phyloP scores from a whole-genome alignment of 2,888 invertebrate genomes.

The Drosophila pullipes region DNA sequence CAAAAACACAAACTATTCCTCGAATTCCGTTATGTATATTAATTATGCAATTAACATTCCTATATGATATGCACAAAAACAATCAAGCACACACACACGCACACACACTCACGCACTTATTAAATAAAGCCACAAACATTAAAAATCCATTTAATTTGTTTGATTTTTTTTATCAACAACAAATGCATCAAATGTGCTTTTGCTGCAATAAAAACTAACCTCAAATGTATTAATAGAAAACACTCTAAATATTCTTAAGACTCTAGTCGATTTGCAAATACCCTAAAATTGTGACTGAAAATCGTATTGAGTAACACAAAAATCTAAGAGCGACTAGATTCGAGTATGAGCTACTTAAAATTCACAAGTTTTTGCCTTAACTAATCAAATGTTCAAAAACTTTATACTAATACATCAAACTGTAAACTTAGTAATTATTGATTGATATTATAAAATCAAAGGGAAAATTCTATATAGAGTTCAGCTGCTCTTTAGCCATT shows the following conservation, averaged over 20 bases:
- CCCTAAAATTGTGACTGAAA: neutral
- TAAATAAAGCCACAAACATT: constrained; percentile 13
- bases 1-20: constrained; percentile 3
- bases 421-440: neutral
- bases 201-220: constrained; percentile 49
- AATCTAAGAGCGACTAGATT: neutral
- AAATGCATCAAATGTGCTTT: constrained; percentile 7
- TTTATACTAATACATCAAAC: neutral
- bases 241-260: neutral
- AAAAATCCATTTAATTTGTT: constrained; percentile 37
- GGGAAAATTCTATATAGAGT: neutral
- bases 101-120: neutral
- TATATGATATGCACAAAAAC: constrained; percentile 28
- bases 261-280: neutral
- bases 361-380: neutral
- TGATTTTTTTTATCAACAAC: constrained; percentile 8
- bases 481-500: neutral
- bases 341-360: neutral
- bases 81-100: neutral
- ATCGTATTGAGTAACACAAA: neutral
- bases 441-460: neutral
- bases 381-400: neutral
- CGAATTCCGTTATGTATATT: constrained; percentile 5
- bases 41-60: constrained; percentile 46
- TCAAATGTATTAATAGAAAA: constrained; percentile 26